Base-by-base conservation (phyloP, 2,797 vertebrate species). In the Helostoma temminkii region DNA sequence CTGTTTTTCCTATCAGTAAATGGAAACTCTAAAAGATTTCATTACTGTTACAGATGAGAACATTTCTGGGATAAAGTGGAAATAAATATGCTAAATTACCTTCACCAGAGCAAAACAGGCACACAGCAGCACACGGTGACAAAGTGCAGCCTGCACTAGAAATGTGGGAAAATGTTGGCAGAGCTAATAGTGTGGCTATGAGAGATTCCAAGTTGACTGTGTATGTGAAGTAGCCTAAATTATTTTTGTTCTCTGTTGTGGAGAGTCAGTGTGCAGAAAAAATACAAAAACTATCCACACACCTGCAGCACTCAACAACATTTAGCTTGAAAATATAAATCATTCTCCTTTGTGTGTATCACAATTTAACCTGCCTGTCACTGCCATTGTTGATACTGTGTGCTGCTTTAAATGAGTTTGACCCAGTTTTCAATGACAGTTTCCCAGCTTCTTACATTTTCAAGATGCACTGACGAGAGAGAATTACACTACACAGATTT, bases 371-470 rank as follows among this genome's bases (percentile, higher is more conserved):
- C 81, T 83, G 76, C 68, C 82, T 66, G 78, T 71, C 71, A 46
- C 61, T 62, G 53, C 67, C 46, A 65, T 53, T 81, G 76, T 80
- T 64, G 75, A 81, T 60, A 76, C 28, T n/a, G 62, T 56, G 69
- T 26, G 48, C 70, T 3, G 42, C 43, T 78, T 63, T 41, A 88
- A 87, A 89, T 79, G 56, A 83, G 82, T 81, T 82, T 84, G 88
- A 89, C 84, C 90, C 74, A 89, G 67, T 91, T 91, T 85, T 76
- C 66, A 63, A 77, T 76, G 75, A 83, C 84, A 71, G 56, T 55
- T 84, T 82, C 70, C 57, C 71, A 55, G 74, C 55, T 76, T 70
- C 70, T 80, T 61, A 49, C 66, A 79, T 68, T 86, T 82, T 76
- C 26, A 55, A 84, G 62, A 70, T 74, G 32, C 37, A 74, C 73